Conservation (phyloP, 2,113 vertebrate genomes). For the Hippocampus guttulatus region DNA sequence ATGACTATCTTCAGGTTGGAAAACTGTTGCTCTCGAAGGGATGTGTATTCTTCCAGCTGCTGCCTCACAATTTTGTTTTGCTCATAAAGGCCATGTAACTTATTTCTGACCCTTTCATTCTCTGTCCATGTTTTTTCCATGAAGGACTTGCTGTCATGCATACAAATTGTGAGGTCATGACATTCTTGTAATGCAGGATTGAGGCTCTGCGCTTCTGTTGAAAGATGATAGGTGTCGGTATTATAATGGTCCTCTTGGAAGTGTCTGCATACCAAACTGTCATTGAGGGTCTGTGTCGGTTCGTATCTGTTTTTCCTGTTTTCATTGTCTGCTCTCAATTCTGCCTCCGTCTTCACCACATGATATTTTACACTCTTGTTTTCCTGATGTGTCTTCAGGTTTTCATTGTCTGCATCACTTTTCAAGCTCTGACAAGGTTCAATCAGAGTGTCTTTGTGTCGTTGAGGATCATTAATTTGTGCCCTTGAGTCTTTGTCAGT, state of each 20-base stretch:
- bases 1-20: neutral
- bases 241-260: neutral
- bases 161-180: neutral
- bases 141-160: no score
- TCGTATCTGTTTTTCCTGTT: neutral
- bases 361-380: neutral
- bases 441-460: neutral
- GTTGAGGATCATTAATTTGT: neutral
- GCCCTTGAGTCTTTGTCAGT: neutral
- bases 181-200: neutral
- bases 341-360: neutral
- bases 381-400: neutral
- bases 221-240: neutral
- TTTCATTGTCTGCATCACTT: neutral
- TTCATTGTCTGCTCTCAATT: neutral
- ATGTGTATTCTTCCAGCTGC: neutral
- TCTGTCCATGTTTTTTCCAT: neutral
- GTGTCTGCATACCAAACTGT: neutral
- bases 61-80: neutral
- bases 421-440: neutral
- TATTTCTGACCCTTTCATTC: slow-evolving; percentile 2
- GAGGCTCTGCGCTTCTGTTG: neutral
- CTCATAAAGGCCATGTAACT: neutral
- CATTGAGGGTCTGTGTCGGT: neutral
- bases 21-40: neutral